Evolutionary conservation across 2,113 vertebrate species (phyloP), one percentile per base, ranked within the genome.

Genomic region (Archilochus colubris): DNA sequence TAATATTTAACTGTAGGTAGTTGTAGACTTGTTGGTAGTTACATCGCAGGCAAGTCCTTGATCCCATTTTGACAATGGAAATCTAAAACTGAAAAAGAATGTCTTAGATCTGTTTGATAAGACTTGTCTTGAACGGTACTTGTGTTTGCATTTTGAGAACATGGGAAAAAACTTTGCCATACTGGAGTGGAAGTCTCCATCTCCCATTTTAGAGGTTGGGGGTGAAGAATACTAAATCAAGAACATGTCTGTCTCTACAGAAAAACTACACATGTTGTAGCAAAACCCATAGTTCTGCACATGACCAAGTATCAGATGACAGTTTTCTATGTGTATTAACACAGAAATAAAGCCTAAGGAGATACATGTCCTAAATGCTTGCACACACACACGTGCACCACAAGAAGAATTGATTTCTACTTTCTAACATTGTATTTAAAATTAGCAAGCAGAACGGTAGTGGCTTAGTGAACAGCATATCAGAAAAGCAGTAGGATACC

Each of bases 261-360:
- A 64, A 81, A 24, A 18, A 22, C 19, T 72, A 68, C 2, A 11
- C 1, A 0, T 1, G 0, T 20, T 1, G 3, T 7, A 63, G n/a
- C 27, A 91, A 82, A 82, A 93, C 22, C 40, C 40, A 64, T 5
- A 19, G 16, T 57, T 50, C 48, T 0, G 0, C 50, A 31, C 17
- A 67, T 27, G n/a, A 22, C 28, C 18, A 30, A 30, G 30, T 13
- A 53, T 12, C 27, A 76, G 44, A 27, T 48, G 30, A 20, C 38
- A 54, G 44, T 69, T 85, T 82, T 73, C 50, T 31, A 4, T 1
- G 0, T 75, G 10, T 28, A 54, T 53, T 73, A 68, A 48, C 11
- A 15, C 27, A n/a, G 51, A 85, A 79, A 6, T 59, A 40, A 84
- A 79, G 10, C 46, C 61, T 66, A 14, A 76, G 68, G 75, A 77